Percentiles rank a stretch among this genome's conserved stretches.
Conservation (phyloP, 1,140 invertebrate species). For the Hyphantria cunea region DNA sequence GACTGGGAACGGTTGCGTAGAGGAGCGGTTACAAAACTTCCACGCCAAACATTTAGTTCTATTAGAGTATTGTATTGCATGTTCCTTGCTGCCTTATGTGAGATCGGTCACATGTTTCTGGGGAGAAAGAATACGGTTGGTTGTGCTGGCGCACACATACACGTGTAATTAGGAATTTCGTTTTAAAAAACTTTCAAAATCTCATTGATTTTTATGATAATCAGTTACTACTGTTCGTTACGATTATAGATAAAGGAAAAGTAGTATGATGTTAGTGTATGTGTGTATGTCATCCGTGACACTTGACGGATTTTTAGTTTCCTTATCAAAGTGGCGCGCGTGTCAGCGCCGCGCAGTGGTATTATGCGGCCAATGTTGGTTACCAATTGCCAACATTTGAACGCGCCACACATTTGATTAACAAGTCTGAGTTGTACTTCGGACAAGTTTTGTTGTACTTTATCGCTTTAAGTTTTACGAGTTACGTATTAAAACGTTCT, state of each 20-base stretch:
- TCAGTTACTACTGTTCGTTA: constrained; percentile 14
- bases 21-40: constrained; percentile 26
- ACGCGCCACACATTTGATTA: constrained; percentile 57
- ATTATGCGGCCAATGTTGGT: constrained; percentile 34
- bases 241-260: constrained; percentile 25
- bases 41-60: constrained; percentile 27
- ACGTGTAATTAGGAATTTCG: constrained; percentile 3
- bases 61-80: constrained; percentile 23
- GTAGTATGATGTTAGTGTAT: constrained; percentile 12
- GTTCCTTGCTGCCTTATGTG: constrained; percentile 24
- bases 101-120: constrained; percentile 23
- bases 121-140: constrained; percentile 14
- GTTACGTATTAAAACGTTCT: constrained; percentile 52
- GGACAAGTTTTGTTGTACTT: constrained; percentile 53
- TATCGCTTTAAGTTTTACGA: constrained; percentile 53
- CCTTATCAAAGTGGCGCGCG: constrained; percentile 35
- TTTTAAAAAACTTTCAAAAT: constrained; percentile 8
- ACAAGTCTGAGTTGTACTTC: constrained; percentile 61
- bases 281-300: constrained; percentile 26
- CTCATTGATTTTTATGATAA: constrained; percentile 11
- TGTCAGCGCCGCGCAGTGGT: constrained; percentile 20
- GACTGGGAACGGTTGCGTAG: constrained; percentile 74
- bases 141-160: constrained; percentile 21
- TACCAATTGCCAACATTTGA: constrained; percentile 47
- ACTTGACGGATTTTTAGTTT: constrained; percentile 31